Base-by-base conservation (phyloP, 2,797 vertebrate genomes). In the Schizopygopsis malacanthus region DNA sequence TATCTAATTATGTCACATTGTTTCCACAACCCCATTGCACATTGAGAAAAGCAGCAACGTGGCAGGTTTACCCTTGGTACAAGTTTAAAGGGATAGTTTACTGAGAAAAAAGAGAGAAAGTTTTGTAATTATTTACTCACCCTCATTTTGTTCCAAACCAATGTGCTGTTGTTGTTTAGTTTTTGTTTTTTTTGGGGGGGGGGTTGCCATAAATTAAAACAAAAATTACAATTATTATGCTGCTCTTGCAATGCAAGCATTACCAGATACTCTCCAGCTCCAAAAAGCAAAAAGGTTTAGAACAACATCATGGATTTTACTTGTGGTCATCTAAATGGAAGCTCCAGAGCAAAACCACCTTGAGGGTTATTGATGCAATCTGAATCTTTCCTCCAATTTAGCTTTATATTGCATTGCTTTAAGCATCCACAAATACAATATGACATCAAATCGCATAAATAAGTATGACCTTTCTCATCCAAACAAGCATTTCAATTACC, bases 1-100 rank as follows among this genome's bases (percentile, higher is more conserved):
- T 80, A 67, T 50, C 78, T 80, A 50, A 65, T 65, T 80, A 80
- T 80, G 79, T 50, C 61, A 67, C 79, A 37, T 47, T 80, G 79
- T 63, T 45, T 80, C 59, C 22, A 45, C 22, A 65, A 33, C 39
- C 15, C 25, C 41, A 1, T 78, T 78, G 47, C 59, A 80, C 41
- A 47, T 28, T 65, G 25, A 28, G 78, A 47, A 67, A 80, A 67
- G 25, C n/a, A 65, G 15, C 8, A 47, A 13, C 8, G 18, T 65
- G n/a, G 50, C 50, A 77, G 50, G 33, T 39, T 77, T 56, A 39
- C 75, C 11, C 75, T 77, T 20, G 15, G 25, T 75, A 75, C 45
- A 47, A 18, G 33, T n/a, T 59, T n/a, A 59, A 59, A n/a, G 22
- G 9, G 22, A 59, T 59, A 59, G 54, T 56, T 56, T 56, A 56